These are phyloP conservation scores for Bos indicus DNA, from an alignment of 2,113 vertebrate species.

Conservation along the genomic window DNA sequence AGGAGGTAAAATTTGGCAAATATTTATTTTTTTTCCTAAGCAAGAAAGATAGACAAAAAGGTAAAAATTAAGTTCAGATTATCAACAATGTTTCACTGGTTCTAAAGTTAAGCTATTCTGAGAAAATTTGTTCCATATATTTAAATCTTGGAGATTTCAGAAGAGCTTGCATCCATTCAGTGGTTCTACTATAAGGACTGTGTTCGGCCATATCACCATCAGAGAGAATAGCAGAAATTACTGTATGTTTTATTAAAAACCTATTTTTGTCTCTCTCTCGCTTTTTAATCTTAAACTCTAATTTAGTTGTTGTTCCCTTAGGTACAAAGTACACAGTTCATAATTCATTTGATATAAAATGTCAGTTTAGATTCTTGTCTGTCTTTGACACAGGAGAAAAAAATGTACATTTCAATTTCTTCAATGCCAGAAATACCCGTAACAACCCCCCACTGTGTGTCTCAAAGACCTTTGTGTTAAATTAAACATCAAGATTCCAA, in stretches of 20 bases:
- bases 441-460: conserved; percentile 74
- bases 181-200: conserved; percentile 22
- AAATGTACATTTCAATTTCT: conserved; percentile 83
- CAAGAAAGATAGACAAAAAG: neutral
- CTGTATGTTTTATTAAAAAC: conserved; percentile 79
- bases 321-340: conserved; percentile 83
- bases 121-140: neutral
- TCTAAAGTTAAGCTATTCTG: neutral
- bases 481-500: conserved; percentile 85
- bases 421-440: conserved; percentile 62
- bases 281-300: conserved; percentile 75
- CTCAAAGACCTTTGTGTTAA: conserved; percentile 82
- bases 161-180: neutral
- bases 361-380: conserved; percentile 82
- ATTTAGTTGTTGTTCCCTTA: conserved; percentile 86
- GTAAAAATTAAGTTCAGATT: neutral
- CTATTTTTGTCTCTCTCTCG: conserved; percentile 65
- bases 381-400: conserved; percentile 84
- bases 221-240: conserved; percentile 71
- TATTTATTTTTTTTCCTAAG: neutral
- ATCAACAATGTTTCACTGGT: neutral
- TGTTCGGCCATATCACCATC: conserved; percentile 19
- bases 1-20: neutral
- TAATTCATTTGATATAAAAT: conserved; percentile 87
- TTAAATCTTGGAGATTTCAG: conserved; percentile 29